Base-by-base conservation (phyloP, 2,888 invertebrate species). In the Lathronympha strigana region DNA sequence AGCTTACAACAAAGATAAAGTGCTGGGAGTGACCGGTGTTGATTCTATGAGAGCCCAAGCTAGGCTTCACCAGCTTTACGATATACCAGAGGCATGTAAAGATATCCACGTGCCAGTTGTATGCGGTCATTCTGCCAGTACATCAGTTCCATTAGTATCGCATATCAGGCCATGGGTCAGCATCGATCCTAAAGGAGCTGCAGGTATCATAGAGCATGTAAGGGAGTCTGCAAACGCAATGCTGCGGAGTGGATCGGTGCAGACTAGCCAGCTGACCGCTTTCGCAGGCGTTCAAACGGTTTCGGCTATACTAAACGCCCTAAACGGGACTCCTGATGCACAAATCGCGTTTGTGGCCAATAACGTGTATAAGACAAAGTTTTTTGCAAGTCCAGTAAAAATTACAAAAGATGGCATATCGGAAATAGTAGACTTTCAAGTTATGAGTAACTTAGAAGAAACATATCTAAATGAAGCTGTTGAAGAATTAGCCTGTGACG, bases 261-360 rank as follows among this genome's bases (percentile, higher is more conserved):
- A 43, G 13, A 40, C 57, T 6, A 43, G 40, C 21, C 40, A 40
- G 23, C 45, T 63, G 23, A 33, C 23, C 15, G 57, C 63, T 8
- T 63, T 17, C 38, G 63, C 63, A 9, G 63, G 57, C 13, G 36
- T n/a, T 2, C 40, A 33, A 17, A 50, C 33, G 40, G 43, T 63
- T 0, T 31, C 63, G 2, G 40, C 57, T 9, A 17, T 63, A 8
- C 63, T 63, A 31, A 63, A 40, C n/a, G 63, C 63, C 4, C 36
- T 63, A 2, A 49, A 11, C 23, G 63, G 57, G 0, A 49, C 15
- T 3, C 63, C 63, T 13, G 57, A 63, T 13, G 57, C 50, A 43
- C 49, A 57, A 17, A 57, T 57, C 11, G 63, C 50, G 8, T 63
- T 63, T 23, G 57, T 63, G 17, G 63, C 63, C n/a, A 63, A 63